These are phyloP conservation scores for Danaus chrysippus DNA, from an alignment of 2,888 invertebrate species.

Conservation along the genomic window DNA sequence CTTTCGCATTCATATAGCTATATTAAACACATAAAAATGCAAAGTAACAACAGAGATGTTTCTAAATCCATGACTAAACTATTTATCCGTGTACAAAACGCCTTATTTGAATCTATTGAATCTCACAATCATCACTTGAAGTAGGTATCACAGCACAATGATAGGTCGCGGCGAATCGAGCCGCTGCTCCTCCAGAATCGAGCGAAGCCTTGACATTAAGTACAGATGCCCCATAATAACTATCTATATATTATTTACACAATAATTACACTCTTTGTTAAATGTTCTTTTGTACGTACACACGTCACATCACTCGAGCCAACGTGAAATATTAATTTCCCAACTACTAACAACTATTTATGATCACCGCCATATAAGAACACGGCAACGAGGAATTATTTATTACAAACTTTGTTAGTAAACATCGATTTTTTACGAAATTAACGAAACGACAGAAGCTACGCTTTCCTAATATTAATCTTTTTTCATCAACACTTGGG, in stretches of 20 bases:
- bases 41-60: not conserved
- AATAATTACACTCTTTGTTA: conserved; percentile 35
- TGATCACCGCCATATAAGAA: conserved; percentile 13
- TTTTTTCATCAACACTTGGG: conserved; percentile 16
- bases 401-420: conserved; percentile 23
- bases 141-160: conserved; percentile 26
- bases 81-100: conserved; percentile 3
- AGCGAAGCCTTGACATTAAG: conserved; percentile 38
- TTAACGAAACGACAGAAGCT: conserved; percentile 24
- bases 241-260: conserved; percentile 31
- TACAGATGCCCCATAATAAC: conserved; percentile 31
- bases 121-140: conserved; percentile 9
- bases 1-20: too few species aligned
- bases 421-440: conserved; percentile 21
- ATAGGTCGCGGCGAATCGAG: conserved; percentile 37
- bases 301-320: conserved; percentile 14
- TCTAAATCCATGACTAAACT: not conserved
- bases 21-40: not conserved
- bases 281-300: conserved; percentile 11
- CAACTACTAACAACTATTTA: conserved; percentile 12
- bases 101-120: conserved; percentile 16
- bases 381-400: conserved; percentile 19
- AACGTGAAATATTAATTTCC: conserved; percentile 9
- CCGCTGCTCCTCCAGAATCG: conserved; percentile 14
- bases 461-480: conserved; percentile 15